Evolutionary conservation across 2,113 vertebrate genomes (phyloP), one percentile per base, ranked within the genome.

Genomic region (Erinaceus europaeus): DNA sequence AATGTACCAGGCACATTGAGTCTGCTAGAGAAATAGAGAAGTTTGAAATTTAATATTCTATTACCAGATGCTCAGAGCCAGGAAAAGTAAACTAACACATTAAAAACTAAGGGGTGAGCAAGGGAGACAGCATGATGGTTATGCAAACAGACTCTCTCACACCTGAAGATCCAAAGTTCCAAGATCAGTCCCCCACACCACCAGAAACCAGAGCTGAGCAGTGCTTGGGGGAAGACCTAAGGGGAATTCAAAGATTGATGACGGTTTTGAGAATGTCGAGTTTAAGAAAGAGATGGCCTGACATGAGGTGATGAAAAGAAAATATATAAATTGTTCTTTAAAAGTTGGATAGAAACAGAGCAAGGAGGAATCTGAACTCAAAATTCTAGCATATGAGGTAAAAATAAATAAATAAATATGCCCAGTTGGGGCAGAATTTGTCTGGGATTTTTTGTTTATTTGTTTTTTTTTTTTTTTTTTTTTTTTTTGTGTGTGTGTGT

Each of bases 261-360:
- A 59, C 77, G 79, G 90, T 84, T 17, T 59, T n/a, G 38, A 84
- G 13, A 75, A n/a, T 40, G 73, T 84, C 17, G 74, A 59, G 20
- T 82, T 87, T 77, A 86, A 83, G 32, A 44, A 21, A 38, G 36
- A 84, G 13, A 12, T 69, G 20, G 34, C n/a, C 50, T 50, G 64
- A 9, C 29, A 80, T 89, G 36, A 57, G 38, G 2, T 75, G 27
- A 21, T 89, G 10, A 34, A 89, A 89, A 78, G 34, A 36, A 74
- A n/a, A 88, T 61, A 44, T 59, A 62, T 21, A 34, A 91, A 34
- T 42, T 79, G 4, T 38, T 84, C 34, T n/a, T 84, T 91, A 34
- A 71, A 83, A 88, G 27, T 15, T 44, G 38, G 65, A 29, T 78
- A 8, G 17, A n/a, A n/a, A 81, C 46, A 77, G 10, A 65, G 32